A percentile compares a stretch with the other conserved stretches of the same genome.
Conservation (phyloP, 2,113 vertebrate species). For the Callocephalon fimbriatum region DNA sequence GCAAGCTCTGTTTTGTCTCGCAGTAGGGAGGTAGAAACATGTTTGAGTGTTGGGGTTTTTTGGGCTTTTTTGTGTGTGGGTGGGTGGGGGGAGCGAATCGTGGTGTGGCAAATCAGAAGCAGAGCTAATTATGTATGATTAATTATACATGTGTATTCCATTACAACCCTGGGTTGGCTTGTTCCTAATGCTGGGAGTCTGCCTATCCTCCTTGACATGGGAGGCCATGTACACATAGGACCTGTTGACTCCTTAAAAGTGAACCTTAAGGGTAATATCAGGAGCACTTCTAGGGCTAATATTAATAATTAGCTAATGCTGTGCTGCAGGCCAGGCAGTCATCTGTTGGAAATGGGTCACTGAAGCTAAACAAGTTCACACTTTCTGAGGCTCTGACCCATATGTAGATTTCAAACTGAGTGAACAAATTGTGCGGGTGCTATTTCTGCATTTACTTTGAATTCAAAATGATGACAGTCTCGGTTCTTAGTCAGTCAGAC, state of each 20-base stretch:
- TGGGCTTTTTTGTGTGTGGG: neutral
- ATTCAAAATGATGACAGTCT: neutral
- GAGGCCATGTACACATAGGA: neutral
- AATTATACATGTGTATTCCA: neutral
- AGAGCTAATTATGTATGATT: neutral
- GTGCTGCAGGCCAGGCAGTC: neutral
- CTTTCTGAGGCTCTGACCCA: conserved; percentile 5
- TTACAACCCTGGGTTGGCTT: neutral
- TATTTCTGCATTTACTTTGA: conserved; percentile 57
- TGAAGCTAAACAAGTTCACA: conserved; percentile 1
- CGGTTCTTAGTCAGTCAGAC: conserved; percentile 33
- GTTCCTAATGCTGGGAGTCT: neutral
- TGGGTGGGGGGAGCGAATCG: neutral
- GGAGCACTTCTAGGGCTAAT: neutral
- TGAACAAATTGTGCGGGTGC: neutral
- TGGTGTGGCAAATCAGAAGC: neutral
- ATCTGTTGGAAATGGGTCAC: conserved; percentile 29
- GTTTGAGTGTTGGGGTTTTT: neutral
- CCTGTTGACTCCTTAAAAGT: neutral
- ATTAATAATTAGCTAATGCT: neutral
- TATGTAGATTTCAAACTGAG: neutral
- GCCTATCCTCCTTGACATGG: neutral
- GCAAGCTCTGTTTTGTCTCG: neutral
- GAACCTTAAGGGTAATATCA: neutral
- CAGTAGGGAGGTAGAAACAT: neutral